phyloP scores from a whole-genome alignment of 2,888 invertebrate species.

The Drosophila vallismaia region DNA sequence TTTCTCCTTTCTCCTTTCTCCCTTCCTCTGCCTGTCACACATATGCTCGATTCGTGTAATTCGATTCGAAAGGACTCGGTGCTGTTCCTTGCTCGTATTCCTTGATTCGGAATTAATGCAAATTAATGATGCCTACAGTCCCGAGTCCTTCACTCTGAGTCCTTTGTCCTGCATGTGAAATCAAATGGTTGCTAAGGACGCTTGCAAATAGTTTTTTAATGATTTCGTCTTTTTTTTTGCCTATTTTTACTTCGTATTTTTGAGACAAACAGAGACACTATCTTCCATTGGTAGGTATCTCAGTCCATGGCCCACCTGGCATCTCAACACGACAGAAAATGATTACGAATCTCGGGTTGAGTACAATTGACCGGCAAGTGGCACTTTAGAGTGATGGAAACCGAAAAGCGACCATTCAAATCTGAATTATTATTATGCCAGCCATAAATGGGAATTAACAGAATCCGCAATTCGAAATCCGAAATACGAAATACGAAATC shows the following conservation, averaged over 20 bases:
- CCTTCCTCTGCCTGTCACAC: conserved; percentile 52
- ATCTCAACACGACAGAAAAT: neutral
- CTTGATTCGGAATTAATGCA: conserved; percentile 84
- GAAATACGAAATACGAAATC: neutral
- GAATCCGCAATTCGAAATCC: neutral
- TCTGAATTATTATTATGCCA: conserved; percentile 35
- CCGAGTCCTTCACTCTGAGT: neutral
- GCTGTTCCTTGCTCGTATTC: conserved; percentile 61
- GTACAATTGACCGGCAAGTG: conserved; percentile 16
- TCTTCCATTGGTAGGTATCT: too few relatives aligned
- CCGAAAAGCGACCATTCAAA: conserved; percentile 37
- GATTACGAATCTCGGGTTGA: neutral
- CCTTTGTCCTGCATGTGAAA: conserved; percentile 14
- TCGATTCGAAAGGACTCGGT: conserved; percentile 64
- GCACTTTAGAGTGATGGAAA: conserved; percentile 29
- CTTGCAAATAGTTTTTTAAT: conserved; percentile 74
- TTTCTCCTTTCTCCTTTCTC: conserved; percentile 3
- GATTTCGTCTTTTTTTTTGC: conserved; percentile 16
- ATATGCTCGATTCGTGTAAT: conserved; percentile 75
- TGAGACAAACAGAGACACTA: too few relatives aligned
- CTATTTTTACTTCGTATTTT: too few relatives aligned
- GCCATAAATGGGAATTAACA: conserved; percentile 37
- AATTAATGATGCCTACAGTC: conserved; percentile 81
- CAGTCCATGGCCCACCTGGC: neutral
- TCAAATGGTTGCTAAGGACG: conserved; percentile 23